Percentiles rank a stretch among this genome's conserved stretches.
Evolutionary conservation across 1,140 invertebrate species (phyloP).

Genomic region (Oppia nitens): DNA sequence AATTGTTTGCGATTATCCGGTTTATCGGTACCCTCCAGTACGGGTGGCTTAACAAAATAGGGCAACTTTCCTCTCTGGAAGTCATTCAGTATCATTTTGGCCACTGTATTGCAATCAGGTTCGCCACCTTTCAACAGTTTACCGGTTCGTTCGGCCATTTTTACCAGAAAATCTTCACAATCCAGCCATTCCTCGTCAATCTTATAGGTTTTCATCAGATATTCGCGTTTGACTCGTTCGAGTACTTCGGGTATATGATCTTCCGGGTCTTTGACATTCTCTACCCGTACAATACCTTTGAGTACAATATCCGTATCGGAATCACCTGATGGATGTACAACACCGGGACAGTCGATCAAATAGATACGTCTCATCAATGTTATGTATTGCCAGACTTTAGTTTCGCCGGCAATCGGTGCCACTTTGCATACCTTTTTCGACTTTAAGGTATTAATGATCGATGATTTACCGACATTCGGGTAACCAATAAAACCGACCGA

Average conservation of each 20-base stretch:
- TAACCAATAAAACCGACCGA: conserved; percentile 98
- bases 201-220: conserved; percentile 80
- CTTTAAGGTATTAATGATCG: conserved; percentile 87
- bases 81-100: conserved; percentile 94
- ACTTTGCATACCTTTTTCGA: conserved; percentile 95
- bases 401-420: conserved; percentile 96
- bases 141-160: conserved; percentile 64
- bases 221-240: conserved; percentile 70
- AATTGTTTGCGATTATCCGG: background rate
- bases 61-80: conserved; percentile 95
- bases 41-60: conserved; percentile 69
- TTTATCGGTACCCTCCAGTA: conserved; percentile 9
- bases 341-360: conserved; percentile 95
- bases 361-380: conserved; percentile 94
- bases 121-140: conserved; percentile 90
- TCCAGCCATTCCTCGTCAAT: conserved; percentile 42
- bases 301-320: conserved; percentile 85
- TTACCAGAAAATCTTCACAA: conserved; percentile 75
- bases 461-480: conserved; percentile 91
- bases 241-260: conserved; percentile 79
- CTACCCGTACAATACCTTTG: conserved; percentile 60
- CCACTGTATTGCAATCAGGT: conserved; percentile 67
- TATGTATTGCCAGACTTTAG: conserved; percentile 98
- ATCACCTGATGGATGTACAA: conserved; percentile 82
- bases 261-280: conserved; percentile 81